Base-by-base conservation (phyloP, 2,113 vertebrate species). In the Tauraco erythrolophus region DNA sequence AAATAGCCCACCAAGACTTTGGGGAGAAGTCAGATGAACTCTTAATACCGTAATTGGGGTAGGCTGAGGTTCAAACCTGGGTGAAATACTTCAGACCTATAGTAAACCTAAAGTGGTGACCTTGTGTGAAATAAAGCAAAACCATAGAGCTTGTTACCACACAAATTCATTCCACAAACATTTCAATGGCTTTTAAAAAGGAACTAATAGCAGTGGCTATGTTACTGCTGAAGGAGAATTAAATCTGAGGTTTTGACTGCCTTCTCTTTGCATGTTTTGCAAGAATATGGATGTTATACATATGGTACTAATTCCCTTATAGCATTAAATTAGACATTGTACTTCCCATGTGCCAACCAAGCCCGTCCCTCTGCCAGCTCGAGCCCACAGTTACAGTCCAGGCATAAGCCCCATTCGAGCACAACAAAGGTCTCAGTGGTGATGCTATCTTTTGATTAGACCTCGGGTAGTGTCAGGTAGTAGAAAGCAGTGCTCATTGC, bases 91-190 rank as follows among this genome's bases (percentile, higher is more conserved):
- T 97, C 57, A 89, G 51, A 87, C 33, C 10, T 62, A 27, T 10
- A 92, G 43, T 88, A 93, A 96, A 93, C 45, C 45, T 83, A 11
- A 91, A 89, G n/a, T 35, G n/a, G 27, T 88, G 84, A 95, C 78
- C 66, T 95, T 61, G 88, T 68, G 37, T 5, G 6, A 90, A 92
- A 90, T 61, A 79, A 78, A 84, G 27, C 43, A 93, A 95, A 91
- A 60, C 39, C 22, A 22, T 51, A 48, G 84, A 51, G 17, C 41
- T 84, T 45, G 56, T 78, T 96, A 90, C 89, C 50, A 37, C 81
- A 76, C 48, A 61, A 84, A 61, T 64, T 76, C 4, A 2, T 93
- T 76, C 41, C 57, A 89, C 35, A 95, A 96, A 77, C 9, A 79
- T 43, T 92, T 94, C 53, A 93, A 61, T 45, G 60, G 17, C 30